Base-by-base conservation (phyloP, 2,888 invertebrate species). In the Spialia ferax region DNA sequence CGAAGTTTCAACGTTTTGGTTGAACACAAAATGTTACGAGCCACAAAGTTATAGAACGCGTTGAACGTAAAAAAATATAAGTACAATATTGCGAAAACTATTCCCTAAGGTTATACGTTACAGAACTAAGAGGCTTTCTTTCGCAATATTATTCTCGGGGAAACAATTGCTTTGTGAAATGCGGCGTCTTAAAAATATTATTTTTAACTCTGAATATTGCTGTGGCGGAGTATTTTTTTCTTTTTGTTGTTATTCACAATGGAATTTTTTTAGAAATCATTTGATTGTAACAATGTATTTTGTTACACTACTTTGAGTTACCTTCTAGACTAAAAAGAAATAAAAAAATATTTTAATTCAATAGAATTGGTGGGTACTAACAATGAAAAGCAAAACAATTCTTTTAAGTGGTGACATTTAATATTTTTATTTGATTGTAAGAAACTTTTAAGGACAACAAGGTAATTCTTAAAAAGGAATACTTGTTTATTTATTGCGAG, bases 81-180 rank as follows among this genome's bases (percentile, higher is more conserved):
- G 38, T 32, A 22, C 26, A 15, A 45, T 48, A 29, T 23, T 48
- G 63, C 63, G 32, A 13, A n/a, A 64, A 64, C 63, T 64, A 48
- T 26, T 64, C 55, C 45, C 63, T 35, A 3, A 56, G 56, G 63
- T 56, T 64, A 29, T 48, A 63, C 52, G 35, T 50, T 26, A 48
- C 29, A 54, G 23, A 29, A 26, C 26, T 63, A 55, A 63, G 63
- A 45, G 29, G 63, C 48, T 64, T 63, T 32, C 32, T 48, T 15
- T 64, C 48, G 56, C 52, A 23, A 52, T 26, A 48, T n/a, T 52
- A 23, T 62, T 32, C 52, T 23, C 42, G 2, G 20, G 22, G 23
- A 64, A 64, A 64, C 63, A 64, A 56, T 64, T 64, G 42, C 63
- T 48, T 63, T 63, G 32, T n/a, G 23, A 29, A 60, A 60, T 60